Base-by-base conservation (phyloP, 2,797 vertebrate genomes). In the Tolypeutes matacus region DNA sequence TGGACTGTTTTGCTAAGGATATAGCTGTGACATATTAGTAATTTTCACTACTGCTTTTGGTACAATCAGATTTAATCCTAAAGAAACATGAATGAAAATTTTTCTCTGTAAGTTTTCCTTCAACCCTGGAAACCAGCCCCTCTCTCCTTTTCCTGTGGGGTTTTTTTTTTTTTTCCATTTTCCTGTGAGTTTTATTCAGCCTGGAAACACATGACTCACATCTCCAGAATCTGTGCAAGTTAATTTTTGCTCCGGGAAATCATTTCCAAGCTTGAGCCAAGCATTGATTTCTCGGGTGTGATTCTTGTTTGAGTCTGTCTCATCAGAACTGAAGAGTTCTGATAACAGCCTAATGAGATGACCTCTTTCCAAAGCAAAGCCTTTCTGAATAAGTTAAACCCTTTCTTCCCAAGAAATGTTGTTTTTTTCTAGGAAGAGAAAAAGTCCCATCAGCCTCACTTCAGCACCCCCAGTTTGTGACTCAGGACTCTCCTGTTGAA, bases 281-380 rank as follows among this genome's bases (percentile, higher is more conserved):
- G 75, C 70, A 51, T 3, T 72, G 17, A 76, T 87, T 88, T 65
- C 88, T 93, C 65, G 64, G 69, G 58, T 72, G 3, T 77, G 72
- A 93, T 46, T 92, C 92, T 70, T 65, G 23, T 65, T 78, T 87
- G 49, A 87, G 62, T 86, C 27, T 34, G 46, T 86, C 89, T 97
- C 87, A 89, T 80, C 56, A 88, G 91, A 96, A 95, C 95, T 76
- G 58, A 95, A 81, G 77, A 58, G 58, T 85, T 94, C 51, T 89
- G 93, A 97, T 90, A 89, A 91, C 42, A 84, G 31, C 51, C 89
- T 86, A 94, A 67, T 56, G n/a, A 82, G 51, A 77, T 49, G 25
- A 78, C 83, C 76, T 89, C 77, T n/a, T 91, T 91, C 62, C 76
- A 89, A 92, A 89, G 56, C 8, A 77, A 27, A 21, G 31, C 25